These are phyloP conservation scores for Cremastinae sp. DNA, from an alignment of 2,888 invertebrate species.

Conservation along the genomic window DNA sequence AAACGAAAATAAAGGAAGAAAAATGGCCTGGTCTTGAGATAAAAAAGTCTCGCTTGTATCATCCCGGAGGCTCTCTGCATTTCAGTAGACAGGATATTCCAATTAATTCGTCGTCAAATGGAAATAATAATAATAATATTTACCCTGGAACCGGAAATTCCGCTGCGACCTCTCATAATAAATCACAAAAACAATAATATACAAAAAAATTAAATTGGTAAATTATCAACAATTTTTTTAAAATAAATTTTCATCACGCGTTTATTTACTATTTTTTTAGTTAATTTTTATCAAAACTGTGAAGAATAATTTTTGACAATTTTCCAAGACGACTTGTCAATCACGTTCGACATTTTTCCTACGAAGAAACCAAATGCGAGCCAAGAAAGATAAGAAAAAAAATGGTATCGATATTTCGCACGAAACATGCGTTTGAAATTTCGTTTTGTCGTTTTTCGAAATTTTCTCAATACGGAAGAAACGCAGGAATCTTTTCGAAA, in stretches of 20 bases:
- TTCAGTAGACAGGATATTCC: slow-evolving; percentile 27
- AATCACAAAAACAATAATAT: slow-evolving; percentile 13
- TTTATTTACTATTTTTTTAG: slow-evolving; percentile 9
- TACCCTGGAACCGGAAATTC: slow-evolving; percentile 29
- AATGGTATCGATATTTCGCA: slow-evolving; percentile 30
- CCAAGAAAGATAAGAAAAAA: slow-evolving; percentile 30
- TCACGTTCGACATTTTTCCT: slow-evolving; percentile 22
- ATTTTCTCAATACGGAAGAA: neutral
- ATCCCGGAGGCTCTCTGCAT: slow-evolving; percentile 44
- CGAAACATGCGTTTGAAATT: neutral
- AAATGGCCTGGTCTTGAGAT: neutral
- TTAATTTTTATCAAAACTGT: neutral
- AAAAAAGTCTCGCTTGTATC: slow-evolving; percentile 34
- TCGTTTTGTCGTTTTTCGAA: neutral
- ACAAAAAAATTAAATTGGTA: neutral
- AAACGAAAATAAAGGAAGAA: neutral
- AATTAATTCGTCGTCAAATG: neutral
- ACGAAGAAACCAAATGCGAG: slow-evolving; percentile 41
- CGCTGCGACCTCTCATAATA: slow-evolving; percentile 28
- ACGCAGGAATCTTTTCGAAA: slow-evolving; percentile 8
- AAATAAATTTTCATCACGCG: neutral
- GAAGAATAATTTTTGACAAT: neutral
- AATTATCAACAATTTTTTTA: neutral
- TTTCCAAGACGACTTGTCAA: slow-evolving; percentile 11
- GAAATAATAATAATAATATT: slow-evolving; percentile 3